A percentile compares a stretch with the other conserved stretches of the same genome.
phyloP scores from a whole-genome alignment of 1,140 invertebrate genomes.

The Luehdorfia chinensis region DNA sequence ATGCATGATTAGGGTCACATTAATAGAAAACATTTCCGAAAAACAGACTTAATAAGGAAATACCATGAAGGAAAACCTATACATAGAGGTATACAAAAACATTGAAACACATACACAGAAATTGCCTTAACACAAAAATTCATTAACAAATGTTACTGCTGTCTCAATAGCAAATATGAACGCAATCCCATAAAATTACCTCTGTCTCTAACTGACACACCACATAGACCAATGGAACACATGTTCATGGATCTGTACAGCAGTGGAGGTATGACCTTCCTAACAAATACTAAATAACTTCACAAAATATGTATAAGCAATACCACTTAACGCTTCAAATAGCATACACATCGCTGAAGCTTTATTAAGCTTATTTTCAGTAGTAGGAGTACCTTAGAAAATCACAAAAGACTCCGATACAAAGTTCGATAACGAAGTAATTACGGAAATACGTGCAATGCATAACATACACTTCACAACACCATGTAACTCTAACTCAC shows the following conservation, averaged over 20 bases:
- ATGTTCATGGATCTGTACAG: slow-evolving; percentile 34
- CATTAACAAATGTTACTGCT: slow-evolving; percentile 31
- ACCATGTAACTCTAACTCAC: slow-evolving; percentile 37
- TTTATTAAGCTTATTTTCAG: slow-evolving; percentile 27
- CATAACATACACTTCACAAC: slow-evolving; percentile 37
- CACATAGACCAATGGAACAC: slow-evolving; percentile 33
- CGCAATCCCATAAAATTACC: slow-evolving; percentile 27
- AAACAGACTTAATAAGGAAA: slow-evolving; percentile 27
- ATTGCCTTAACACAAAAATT: slow-evolving; percentile 38
- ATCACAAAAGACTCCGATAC: slow-evolving; percentile 35
- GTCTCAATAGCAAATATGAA: slow-evolving; percentile 35
- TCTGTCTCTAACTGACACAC: slow-evolving; percentile 29
- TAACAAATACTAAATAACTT: slow-evolving; percentile 37
- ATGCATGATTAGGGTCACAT: slow-evolving; percentile 28
- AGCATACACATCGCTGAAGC: slow-evolving; percentile 35
- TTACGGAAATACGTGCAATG: slow-evolving; percentile 30
- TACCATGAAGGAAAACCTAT: slow-evolving; percentile 45
- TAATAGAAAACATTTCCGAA: slow-evolving; percentile 33
- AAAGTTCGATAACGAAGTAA: slow-evolving; percentile 37
- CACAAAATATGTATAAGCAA: slow-evolving; percentile 33
- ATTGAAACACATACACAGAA: slow-evolving; percentile 38
- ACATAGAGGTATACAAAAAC: slow-evolving; percentile 52
- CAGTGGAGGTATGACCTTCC: slow-evolving; percentile 27
- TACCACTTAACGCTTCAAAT: slow-evolving; percentile 25
- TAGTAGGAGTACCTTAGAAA: slow-evolving; percentile 33